Evolutionary conservation across 1,140 invertebrate genomes (phyloP).

Genomic region (Parapsyche elsis): DNA sequence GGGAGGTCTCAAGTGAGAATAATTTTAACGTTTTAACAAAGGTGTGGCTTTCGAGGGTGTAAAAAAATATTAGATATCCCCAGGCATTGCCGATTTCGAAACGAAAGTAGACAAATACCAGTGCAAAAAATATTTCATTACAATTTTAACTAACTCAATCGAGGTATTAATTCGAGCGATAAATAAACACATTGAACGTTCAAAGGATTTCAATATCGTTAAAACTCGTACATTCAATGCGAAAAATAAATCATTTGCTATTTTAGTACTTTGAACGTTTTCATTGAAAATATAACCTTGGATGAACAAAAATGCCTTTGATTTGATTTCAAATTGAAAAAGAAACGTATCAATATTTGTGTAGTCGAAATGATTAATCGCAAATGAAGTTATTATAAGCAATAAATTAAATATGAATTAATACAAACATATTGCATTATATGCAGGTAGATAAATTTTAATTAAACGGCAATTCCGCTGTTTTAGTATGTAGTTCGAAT

Average conservation of each 20-base stretch:
- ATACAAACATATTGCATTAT: neutral
- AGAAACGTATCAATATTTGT: neutral
- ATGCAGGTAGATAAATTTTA: too few species aligned
- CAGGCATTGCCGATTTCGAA: neutral
- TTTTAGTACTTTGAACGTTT: slow-evolving; percentile 6
- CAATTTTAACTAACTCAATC: too few species aligned
- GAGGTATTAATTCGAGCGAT: too few species aligned
- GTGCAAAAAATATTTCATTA: too few species aligned
- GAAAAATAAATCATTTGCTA: neutral
- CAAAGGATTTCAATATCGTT: too few species aligned
- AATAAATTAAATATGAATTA: slow-evolving; percentile 5
- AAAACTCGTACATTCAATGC: neutral
- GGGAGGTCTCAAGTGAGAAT: slow-evolving; percentile 16
- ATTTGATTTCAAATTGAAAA: neutral
- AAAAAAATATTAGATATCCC: neutral
- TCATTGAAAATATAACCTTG: slow-evolving; percentile 15
- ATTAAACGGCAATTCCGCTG: too few species aligned
- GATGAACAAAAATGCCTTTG: neutral
- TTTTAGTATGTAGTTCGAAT: too few species aligned
- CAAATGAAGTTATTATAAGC: neutral
- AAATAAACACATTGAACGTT: too few species aligned
- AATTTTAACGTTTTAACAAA: neutral
- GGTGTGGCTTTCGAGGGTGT: slow-evolving; percentile 17
- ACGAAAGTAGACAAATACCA: too few species aligned
- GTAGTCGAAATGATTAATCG: neutral